These are phyloP conservation scores for Drosophila mimica DNA, from an alignment of 2,888 invertebrate species.

Conservation along the genomic window DNA sequence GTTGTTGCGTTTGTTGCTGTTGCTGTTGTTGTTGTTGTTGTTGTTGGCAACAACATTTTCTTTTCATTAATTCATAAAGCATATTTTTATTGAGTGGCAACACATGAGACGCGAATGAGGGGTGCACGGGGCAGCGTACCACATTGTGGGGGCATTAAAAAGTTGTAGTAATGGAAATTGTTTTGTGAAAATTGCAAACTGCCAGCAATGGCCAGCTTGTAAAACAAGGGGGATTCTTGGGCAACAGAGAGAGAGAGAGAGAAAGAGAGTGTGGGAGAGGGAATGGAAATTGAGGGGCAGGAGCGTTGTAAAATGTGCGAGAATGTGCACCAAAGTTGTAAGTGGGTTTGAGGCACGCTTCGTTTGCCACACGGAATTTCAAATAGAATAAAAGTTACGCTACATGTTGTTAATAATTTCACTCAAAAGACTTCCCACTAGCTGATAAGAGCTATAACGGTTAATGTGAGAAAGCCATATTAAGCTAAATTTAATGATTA, in stretches of 20 bases:
- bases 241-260: neutral
- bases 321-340: conserved; percentile 65
- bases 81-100: conserved; percentile 79
- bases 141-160: conserved; percentile 58
- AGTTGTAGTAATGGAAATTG: conserved; percentile 74
- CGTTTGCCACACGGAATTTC: conserved; percentile 63
- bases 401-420: conserved; percentile 44
- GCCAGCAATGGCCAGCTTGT: conserved; percentile 44
- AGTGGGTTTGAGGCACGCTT: conserved; percentile 63
- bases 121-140: conserved; percentile 8
- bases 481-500: conserved; percentile 12
- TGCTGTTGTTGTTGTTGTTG: conserved; percentile 29
- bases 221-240: conserved; percentile 11
- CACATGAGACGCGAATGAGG: conserved; percentile 53
- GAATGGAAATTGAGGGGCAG: neutral
- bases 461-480: neutral
- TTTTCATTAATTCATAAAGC: conserved; percentile 80
- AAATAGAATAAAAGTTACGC: conserved; percentile 64
- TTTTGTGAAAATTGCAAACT: conserved; percentile 68
- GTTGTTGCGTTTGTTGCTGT: conserved; percentile 20
- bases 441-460: conserved; percentile 31
- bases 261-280: neutral
- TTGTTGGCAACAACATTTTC: conserved; percentile 74
- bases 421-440: conserved; percentile 9
- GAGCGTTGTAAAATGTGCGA: conserved; percentile 45